These are phyloP conservation scores for Petrocephalus zakoni DNA, from an alignment of 2,113 vertebrate genomes.

Conservation along the genomic window DNA sequence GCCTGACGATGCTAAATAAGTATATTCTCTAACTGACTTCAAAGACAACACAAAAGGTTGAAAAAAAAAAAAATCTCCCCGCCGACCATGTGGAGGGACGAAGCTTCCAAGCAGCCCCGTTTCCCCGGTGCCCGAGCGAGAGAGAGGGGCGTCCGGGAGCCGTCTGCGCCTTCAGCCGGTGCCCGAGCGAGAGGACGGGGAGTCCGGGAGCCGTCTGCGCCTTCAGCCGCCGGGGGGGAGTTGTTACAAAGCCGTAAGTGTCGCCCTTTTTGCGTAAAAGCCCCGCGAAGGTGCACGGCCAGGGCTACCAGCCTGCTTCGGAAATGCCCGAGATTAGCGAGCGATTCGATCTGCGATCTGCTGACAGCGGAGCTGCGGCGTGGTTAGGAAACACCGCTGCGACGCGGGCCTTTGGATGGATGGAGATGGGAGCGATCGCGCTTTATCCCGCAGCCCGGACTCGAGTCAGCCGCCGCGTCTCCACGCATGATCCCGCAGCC, in stretches of 20 bases:
- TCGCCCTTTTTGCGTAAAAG: not conserved
- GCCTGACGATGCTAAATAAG: not conserved
- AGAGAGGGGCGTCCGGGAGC: not conserved
- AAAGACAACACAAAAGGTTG: not conserved
- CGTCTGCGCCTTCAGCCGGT: not conserved
- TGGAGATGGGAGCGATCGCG: not conserved
- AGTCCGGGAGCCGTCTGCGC: not conserved
- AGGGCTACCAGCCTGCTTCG: not conserved
- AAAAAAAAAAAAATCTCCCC: not conserved
- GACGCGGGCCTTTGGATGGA: slow-evolving; percentile 39
- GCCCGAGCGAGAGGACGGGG: not conserved
- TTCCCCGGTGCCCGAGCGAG: not conserved
- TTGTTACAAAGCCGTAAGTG: not conserved
- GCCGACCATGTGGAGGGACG: not conserved
- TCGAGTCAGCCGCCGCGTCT: no score
- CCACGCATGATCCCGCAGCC: not conserved
- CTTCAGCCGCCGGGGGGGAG: not conserved
- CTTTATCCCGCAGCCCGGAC: not conserved
- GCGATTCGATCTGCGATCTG: slow-evolving; percentile 40
- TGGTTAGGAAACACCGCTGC: slow-evolving; percentile 47
- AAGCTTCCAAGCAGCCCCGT: not conserved
- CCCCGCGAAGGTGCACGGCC: not conserved
- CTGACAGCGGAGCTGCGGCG: slow-evolving; percentile 34
- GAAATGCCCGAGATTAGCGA: slow-evolving; percentile 33
- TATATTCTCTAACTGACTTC: not conserved